Evolutionary conservation across 30 jellyfish, hydroid and myxozoan species (phyloP).

Genomic region (Euphysa ruthae): DNA sequence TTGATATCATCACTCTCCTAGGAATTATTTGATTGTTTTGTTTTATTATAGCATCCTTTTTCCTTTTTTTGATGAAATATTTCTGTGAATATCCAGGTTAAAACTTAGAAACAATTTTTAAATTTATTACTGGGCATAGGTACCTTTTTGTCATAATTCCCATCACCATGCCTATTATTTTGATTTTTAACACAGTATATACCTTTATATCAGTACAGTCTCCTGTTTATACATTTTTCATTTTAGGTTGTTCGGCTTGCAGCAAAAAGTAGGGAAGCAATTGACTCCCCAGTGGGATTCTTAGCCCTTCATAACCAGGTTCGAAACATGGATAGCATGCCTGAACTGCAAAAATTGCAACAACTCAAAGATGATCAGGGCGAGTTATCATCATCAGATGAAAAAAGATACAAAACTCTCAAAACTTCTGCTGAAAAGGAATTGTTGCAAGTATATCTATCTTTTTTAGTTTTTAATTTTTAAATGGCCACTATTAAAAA

Average conservation of each 20-base stretch:
- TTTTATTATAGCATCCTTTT: too few species aligned
- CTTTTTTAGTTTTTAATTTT: neutral
- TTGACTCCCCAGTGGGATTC: slow-evolving; percentile 85
- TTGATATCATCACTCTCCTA: too few species aligned
- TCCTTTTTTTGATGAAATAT: too few species aligned
- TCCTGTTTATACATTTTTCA: too few species aligned
- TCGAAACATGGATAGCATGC: slow-evolving; percentile 90
- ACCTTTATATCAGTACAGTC: too few species aligned
- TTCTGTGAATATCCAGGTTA: too few species aligned
- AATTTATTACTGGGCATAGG: too few species aligned
- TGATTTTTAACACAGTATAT: too few species aligned
- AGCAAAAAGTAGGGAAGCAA: slow-evolving; percentile 98
- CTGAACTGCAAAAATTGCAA: slow-evolving; percentile 85
- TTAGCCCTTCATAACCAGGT: slow-evolving; percentile 95
- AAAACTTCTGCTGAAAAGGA: slow-evolving; percentile 92
- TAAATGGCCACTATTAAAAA: neutral
- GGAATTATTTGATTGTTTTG: too few species aligned
- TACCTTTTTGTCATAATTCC: too few species aligned
- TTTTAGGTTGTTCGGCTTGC: slow-evolving; percentile 95
- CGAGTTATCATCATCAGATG: slow-evolving; percentile 90
- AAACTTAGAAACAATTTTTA: too few species aligned
- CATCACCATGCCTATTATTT: too few species aligned
- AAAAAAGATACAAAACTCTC: slow-evolving; percentile 78
- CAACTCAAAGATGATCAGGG: slow-evolving; percentile 99
- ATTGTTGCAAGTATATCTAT: slow-evolving; percentile 72